A percentile compares a stretch with the other conserved stretches of the same genome.
phyloP scores from a whole-genome alignment of 2,888 invertebrate species.

The Acholoe squamosa region DNA sequence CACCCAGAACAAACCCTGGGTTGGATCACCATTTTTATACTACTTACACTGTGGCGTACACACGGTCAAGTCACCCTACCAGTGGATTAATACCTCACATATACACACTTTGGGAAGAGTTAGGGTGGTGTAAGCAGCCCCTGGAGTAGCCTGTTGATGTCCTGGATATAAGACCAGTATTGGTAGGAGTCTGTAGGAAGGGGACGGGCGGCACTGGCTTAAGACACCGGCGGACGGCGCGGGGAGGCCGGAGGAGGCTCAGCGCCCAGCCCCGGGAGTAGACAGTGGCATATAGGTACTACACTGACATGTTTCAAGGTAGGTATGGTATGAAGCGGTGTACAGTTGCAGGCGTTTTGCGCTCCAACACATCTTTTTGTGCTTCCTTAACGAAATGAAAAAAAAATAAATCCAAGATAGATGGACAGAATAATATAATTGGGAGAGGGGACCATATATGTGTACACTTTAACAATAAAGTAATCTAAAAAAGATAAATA shows the following conservation, averaged over 20 bases:
- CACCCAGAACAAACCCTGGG: not conserved
- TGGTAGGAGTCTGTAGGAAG: not conserved
- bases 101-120: too few species aligned
- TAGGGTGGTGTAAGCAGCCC: too few species aligned
- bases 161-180: not conserved
- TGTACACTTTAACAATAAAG: too few species aligned
- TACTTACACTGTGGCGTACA: not conserved
- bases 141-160: not conserved
- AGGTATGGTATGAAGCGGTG: too few species aligned
- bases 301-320: too few species aligned
- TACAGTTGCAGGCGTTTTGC: too few species aligned
- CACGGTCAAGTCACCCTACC: not conserved
- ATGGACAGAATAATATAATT: too few species aligned
- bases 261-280: not conserved
- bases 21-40: not conserved
- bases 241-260: not conserved
- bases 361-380: too few species aligned
- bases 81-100: not conserved
- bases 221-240: not conserved
- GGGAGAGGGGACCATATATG: too few species aligned
- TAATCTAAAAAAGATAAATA: too few species aligned
- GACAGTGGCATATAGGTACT: not conserved
- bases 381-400: too few species aligned
- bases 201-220: not conserved
- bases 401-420: too few species aligned